These are phyloP conservation scores for Isotomurus palustris DNA, from an alignment of 2,888 invertebrate genomes.

Conservation along the genomic window DNA sequence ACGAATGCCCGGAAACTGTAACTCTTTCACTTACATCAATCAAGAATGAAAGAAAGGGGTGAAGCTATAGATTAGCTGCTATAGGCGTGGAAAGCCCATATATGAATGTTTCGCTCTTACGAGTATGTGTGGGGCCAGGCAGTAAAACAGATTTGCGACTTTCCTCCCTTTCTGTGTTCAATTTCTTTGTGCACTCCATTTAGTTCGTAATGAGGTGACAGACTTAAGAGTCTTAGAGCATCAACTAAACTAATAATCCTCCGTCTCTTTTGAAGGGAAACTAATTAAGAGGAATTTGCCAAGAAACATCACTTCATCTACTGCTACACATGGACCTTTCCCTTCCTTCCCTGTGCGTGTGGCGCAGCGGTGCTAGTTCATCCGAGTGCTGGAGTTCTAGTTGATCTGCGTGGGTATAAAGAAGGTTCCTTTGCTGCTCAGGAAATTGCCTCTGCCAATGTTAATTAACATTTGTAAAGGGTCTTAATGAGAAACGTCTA, in stretches of 20 bases:
- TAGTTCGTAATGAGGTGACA: constrained; percentile 26
- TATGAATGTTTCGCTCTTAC: no score
- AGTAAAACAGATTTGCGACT: no score
- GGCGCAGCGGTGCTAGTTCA: no score
- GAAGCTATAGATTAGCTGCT: not conserved
- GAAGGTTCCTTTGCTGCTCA: no score
- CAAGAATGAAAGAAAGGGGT: not conserved
- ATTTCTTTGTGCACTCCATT: constrained; percentile 14
- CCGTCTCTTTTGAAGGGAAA: constrained; percentile 18
- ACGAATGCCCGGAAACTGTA: not conserved
- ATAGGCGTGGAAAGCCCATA: no score
- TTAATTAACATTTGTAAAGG: constrained; percentile 13
- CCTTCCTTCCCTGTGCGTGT: no score
- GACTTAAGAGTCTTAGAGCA: constrained; percentile 23
- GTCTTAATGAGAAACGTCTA: constrained; percentile 13
- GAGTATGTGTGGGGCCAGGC: no score
- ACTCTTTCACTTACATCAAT: not conserved
- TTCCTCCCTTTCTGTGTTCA: no score
- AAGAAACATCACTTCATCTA: no score
- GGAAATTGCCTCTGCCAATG: constrained; percentile 10
- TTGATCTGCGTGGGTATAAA: no score
- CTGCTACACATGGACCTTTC: no score
- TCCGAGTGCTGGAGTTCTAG: no score
- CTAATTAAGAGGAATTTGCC: constrained; percentile 26
- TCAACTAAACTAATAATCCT: constrained; percentile 24